These are phyloP conservation scores for Sanderia malayensis DNA, from an alignment of 30 jellyfish, hydroid and myxozoan species.

Conservation along the genomic window DNA sequence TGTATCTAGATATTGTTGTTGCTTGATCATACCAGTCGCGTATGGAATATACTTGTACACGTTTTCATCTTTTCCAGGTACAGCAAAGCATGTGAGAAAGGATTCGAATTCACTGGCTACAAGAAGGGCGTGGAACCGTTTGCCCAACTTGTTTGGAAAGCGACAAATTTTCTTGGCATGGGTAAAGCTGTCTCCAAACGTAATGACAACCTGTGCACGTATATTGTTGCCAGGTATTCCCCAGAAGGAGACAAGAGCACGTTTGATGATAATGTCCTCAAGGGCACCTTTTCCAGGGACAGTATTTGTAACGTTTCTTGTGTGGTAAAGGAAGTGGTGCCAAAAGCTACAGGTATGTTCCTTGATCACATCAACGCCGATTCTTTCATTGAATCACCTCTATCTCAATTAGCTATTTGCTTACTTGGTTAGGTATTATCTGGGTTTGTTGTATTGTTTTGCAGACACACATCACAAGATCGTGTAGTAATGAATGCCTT, in stretches of 20 bases:
- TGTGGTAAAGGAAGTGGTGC: conserved; percentile 42
- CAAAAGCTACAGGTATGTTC: conserved; percentile 21
- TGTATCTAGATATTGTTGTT: no score
- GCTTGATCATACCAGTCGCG: no score
- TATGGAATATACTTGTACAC: no score
- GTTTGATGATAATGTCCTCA: conserved; percentile 61
- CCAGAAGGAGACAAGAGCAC: conserved; percentile 88
- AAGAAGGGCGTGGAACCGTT: conserved; percentile 81
- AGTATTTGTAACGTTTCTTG: conserved; percentile 59
- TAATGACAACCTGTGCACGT: conserved; percentile 83
- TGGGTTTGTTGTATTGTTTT: no score
- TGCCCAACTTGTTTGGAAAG: conserved; percentile 97
- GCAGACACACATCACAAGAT: no score
- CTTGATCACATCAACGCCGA: background rate
- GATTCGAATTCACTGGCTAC: conserved; percentile 51
- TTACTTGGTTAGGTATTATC: no score
- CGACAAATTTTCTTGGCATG: conserved; percentile 82
- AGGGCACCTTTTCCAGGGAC: conserved; percentile 65
- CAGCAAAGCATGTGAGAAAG: conserved; percentile 83
- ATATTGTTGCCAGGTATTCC: conserved; percentile 91
- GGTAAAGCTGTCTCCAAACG: conserved; percentile 83
- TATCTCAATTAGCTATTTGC: no score
- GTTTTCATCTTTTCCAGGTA: conserved; percentile 81
- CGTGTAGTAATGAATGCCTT: no score
- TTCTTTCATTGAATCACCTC: no score